Conservation (phyloP, 1,140 invertebrate species). For the Bradysia coprophila region DNA sequence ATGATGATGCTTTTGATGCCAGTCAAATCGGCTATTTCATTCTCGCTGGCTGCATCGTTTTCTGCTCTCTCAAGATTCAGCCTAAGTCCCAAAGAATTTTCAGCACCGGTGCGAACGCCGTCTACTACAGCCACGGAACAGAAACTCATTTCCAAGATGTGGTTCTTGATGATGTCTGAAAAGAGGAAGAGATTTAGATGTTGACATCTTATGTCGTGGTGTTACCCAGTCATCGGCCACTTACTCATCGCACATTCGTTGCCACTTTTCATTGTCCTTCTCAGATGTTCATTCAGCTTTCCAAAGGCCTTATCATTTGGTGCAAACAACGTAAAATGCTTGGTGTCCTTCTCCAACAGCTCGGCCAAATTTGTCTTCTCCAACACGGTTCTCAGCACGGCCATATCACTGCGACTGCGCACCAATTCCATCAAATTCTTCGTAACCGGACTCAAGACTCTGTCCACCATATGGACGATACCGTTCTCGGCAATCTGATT, state of each 20-base stretch:
- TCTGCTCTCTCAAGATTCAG: constrained; percentile 30
- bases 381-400: constrained; percentile 19
- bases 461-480: constrained; percentile 43
- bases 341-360: constrained; percentile 27
- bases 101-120: constrained; percentile 28
- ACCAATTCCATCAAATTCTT: constrained; percentile 25
- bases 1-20: constrained; percentile 17
- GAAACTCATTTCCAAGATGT: constrained; percentile 43
- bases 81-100: constrained; percentile 30
- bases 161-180: constrained; percentile 38
- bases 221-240: constrained; percentile 6
- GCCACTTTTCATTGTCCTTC: constrained; percentile 23
- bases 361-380: constrained; percentile 21
- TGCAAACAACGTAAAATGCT: constrained; percentile 40
- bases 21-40: constrained; percentile 6
- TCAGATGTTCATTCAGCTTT: constrained; percentile 24
- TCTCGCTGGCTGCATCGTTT: not conserved
- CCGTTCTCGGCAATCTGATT: constrained; percentile 40
- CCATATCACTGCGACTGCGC: constrained; percentile 20
- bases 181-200: constrained; percentile 2
- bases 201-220: not conserved
- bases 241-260: constrained; percentile 29
- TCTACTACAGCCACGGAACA: constrained; percentile 37
- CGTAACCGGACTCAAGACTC: constrained; percentile 34
- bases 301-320: constrained; percentile 44